Conservation (phyloP, 2,888 invertebrate genomes). For the Callyntrura guangdongensis region DNA sequence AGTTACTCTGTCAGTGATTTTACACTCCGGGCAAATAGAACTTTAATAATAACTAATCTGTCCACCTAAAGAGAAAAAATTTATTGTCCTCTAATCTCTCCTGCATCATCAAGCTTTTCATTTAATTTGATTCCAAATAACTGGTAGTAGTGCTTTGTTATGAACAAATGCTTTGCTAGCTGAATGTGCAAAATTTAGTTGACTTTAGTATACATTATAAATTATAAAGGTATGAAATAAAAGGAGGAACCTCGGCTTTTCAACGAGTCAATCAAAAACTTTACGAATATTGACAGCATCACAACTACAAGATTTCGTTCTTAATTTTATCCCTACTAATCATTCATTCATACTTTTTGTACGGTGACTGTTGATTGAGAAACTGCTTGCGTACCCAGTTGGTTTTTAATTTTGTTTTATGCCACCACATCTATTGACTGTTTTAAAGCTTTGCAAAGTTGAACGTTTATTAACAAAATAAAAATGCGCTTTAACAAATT, state of each 20-base stretch:
- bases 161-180: neutral
- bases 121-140: neutral
- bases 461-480: neutral
- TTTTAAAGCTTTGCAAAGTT: neutral
- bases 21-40: neutral
- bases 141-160: neutral
- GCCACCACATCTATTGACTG: neutral
- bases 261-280: slow-evolving; percentile 31
- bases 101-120: neutral
- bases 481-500: neutral
- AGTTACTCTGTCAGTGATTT: neutral
- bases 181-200: too few relatives aligned
- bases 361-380: neutral
- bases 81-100: neutral
- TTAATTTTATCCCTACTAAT: neutral
- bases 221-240: neutral
- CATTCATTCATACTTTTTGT: slow-evolving; percentile 28
- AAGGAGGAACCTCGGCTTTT: slow-evolving; percentile 40
- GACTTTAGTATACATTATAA: too few relatives aligned
- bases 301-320: neutral
- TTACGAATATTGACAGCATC: neutral
- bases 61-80: neutral
- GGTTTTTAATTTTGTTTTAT: neutral
- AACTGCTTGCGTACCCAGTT: neutral
- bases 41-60: too few relatives aligned